Evolutionary conservation across 2,888 invertebrate species (phyloP).

Genomic region (Onthophagus sagittarius): DNA sequence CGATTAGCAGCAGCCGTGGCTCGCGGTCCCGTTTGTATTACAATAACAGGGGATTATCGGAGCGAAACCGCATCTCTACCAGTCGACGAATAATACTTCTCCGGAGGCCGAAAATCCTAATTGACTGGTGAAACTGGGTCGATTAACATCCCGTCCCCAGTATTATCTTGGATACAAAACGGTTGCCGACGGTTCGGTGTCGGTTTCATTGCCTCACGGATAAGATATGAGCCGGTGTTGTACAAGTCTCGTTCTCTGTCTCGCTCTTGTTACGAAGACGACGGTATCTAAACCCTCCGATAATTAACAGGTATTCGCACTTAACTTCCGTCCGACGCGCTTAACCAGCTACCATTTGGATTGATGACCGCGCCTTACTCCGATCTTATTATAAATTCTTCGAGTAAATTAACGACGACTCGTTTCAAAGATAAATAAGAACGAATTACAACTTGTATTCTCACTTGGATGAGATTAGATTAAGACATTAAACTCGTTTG

Average conservation of each 20-base stretch:
- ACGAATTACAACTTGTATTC: not conserved
- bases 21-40: not conserved
- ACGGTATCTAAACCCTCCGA: not conserved
- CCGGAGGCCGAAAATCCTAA: not conserved
- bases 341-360: not conserved
- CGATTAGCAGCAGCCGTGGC: not conserved
- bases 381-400: not conserved
- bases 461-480: not conserved
- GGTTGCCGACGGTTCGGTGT: not conserved
- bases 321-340: not conserved
- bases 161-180: not conserved
- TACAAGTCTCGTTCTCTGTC: no score
- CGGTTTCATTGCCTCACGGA: not conserved
- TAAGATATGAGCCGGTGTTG: not conserved
- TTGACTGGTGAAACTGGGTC: not conserved
- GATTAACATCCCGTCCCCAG: not conserved
- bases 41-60: not conserved
- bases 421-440: not conserved
- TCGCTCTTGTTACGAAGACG: not conserved
- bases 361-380: not conserved
- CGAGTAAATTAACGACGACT: not conserved
- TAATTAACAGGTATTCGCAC: not conserved
- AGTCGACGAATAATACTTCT: not conserved
- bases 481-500: not conserved
- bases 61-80: not conserved